Conservation (phyloP, 2,797 vertebrate genomes). For the Spatula versicolor region DNA sequence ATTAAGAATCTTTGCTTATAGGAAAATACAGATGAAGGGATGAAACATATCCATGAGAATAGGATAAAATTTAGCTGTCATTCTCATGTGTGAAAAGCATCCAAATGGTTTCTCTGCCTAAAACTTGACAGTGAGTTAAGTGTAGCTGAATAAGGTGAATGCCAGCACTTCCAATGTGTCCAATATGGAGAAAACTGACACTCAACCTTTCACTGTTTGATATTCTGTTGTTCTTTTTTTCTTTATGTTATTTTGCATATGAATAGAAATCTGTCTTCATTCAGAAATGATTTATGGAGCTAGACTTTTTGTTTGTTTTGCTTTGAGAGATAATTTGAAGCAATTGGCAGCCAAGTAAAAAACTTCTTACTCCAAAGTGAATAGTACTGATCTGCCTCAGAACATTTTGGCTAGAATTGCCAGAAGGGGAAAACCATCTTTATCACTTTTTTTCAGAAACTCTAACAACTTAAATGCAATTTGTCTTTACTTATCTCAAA, state of each 20-base stretch:
- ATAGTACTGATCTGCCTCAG: background rate
- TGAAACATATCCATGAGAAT: background rate
- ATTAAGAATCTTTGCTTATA: background rate
- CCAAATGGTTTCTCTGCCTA: background rate
- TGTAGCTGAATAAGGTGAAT: background rate
- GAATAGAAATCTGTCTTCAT: background rate
- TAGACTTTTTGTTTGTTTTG: background rate
- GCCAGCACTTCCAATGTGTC: background rate
- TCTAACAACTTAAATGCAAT: background rate
- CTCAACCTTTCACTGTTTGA: background rate
- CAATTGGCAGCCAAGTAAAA: background rate
- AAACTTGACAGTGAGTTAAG: background rate
- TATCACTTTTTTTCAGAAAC: background rate
- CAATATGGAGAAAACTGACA: background rate
- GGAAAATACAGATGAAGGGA: background rate
- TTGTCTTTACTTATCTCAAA: background rate
- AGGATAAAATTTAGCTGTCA: background rate
- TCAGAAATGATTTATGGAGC: background rate
- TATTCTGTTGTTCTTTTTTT: slow-evolving; percentile 1
- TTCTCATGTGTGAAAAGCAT: background rate
- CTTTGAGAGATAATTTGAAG: background rate
- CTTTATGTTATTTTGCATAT: background rate
- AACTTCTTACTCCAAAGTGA: background rate
- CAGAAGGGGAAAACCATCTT: background rate
- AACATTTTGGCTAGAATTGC: background rate